Evolutionary conservation across 2,797 vertebrate genomes (phyloP).

Genomic region (Alosa sapidissima): DNA sequence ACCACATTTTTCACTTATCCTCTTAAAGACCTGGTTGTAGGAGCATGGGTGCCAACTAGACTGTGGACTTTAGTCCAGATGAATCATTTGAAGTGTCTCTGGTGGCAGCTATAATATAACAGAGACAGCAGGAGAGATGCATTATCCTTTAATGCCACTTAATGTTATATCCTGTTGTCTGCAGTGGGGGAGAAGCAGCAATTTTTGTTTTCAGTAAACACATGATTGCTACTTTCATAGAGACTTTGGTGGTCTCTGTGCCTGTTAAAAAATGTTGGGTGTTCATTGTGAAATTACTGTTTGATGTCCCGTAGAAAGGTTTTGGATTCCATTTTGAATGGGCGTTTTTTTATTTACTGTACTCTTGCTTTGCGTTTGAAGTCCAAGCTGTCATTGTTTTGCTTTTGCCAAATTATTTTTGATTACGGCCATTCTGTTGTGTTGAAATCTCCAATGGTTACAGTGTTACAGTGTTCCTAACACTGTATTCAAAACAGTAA

Average conservation of each 20-base stretch:
- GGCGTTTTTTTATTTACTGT: slow-evolving; percentile 14
- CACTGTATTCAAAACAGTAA: neutral
- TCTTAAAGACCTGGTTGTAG: slow-evolving; percentile 16
- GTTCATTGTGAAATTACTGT: slow-evolving; percentile 54
- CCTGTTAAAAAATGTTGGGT: slow-evolving; percentile 6
- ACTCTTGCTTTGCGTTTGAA: slow-evolving; percentile 21
- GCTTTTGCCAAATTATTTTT: slow-evolving; percentile 12
- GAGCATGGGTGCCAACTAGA: slow-evolving; percentile 4
- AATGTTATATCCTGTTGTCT: slow-evolving; percentile 11
- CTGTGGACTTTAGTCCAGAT: slow-evolving; percentile 13
- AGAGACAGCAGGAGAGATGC: slow-evolving; percentile 13
- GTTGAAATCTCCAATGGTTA: neutral
- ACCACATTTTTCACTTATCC: slow-evolving; percentile 14
- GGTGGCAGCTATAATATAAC: slow-evolving; percentile 3
- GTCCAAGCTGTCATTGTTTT: slow-evolving; percentile 24
- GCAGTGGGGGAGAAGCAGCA: neutral
- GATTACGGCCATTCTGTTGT: neutral
- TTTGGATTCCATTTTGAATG: slow-evolving; percentile 24
- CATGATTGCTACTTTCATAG: slow-evolving; percentile 18
- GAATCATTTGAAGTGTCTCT: slow-evolving; percentile 7
- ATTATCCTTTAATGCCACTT: slow-evolving; percentile 19
- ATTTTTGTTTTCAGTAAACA: slow-evolving; percentile 20
- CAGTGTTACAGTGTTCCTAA: neutral
- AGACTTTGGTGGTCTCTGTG: slow-evolving; percentile 16
- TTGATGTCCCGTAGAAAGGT: slow-evolving; percentile 55